Evolutionary conservation across 2,113 vertebrate genomes (phyloP).

Genomic region (Mesocricetus auratus): DNA sequence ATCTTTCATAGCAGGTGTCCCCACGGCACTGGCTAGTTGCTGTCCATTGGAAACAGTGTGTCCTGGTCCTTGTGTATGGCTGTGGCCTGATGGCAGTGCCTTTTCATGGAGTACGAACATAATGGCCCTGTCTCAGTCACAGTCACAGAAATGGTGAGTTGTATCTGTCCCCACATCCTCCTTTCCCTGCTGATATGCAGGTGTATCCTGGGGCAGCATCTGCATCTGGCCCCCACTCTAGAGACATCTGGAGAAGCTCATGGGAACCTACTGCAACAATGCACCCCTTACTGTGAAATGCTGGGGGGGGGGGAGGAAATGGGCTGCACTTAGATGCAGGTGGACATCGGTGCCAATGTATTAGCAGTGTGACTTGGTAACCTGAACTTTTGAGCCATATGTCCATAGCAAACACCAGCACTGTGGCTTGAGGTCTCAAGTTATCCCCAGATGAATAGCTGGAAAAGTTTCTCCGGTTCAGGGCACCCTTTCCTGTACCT

Average conservation of each 20-base stretch:
- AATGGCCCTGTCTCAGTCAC: neutral
- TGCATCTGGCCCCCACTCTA: neutral
- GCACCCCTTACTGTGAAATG: accelerated
- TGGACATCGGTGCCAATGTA: neutral
- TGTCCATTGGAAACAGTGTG: neutral
- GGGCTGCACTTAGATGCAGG: accelerated
- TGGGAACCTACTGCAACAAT: neutral
- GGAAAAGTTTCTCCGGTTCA: neutral
- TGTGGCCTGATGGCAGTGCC: neutral
- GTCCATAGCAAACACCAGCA: neutral
- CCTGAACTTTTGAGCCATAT: neutral
- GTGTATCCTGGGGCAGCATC: too few species aligned
- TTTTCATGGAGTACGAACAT: neutral
- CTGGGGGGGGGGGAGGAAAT: neutral
- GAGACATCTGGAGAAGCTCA: neutral
- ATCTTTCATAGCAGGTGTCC: neutral
- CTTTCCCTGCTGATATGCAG: too few species aligned
- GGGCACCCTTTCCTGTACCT: neutral
- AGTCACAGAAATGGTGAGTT: neutral
- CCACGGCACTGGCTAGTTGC: too few species aligned
- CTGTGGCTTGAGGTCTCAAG: accelerated
- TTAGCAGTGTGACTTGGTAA: neutral
- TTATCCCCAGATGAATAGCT: accelerated
- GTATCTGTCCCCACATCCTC: neutral
- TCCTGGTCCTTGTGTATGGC: neutral